A percentile compares a stretch with the other conserved stretches of the same genome.
Conservation (phyloP, 2,888 invertebrate genomes). For the Carcina quercana region DNA sequence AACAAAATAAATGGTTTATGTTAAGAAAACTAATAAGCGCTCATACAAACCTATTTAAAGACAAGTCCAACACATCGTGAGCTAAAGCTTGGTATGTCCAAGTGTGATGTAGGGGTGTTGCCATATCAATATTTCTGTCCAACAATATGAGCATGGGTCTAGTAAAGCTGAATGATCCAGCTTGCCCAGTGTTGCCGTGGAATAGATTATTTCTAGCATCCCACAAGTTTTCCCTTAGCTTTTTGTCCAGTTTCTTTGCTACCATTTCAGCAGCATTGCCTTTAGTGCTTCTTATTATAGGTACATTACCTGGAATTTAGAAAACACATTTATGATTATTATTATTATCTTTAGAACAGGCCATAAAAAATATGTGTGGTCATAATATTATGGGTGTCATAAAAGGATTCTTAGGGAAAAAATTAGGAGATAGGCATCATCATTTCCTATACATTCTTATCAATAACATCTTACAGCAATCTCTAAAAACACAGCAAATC, state of each 20-base stretch:
- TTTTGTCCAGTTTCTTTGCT: conserved; percentile 96
- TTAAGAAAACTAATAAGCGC: conserved; percentile 9
- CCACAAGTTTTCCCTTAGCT: conserved; percentile 95
- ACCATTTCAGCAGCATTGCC: conserved; percentile 99
- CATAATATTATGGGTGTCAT: too few species aligned
- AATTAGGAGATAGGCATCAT: too few species aligned
- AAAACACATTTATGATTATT: too few species aligned
- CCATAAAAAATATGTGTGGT: neutral
- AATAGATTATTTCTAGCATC: conserved; percentile 98
- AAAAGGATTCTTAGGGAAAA: too few species aligned
- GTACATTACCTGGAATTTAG: conserved; percentile 82
- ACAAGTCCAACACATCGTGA: conserved; percentile 95
- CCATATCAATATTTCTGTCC: conserved; percentile 96
- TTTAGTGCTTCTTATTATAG: conserved; percentile 93
- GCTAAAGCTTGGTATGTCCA: conserved; percentile 99
- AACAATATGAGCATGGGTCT: conserved; percentile 93
- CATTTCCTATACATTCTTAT: too few species aligned
- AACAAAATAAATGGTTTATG: neutral
- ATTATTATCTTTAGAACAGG: neutral
- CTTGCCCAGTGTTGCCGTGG: conserved; percentile 86
- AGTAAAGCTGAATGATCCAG: conserved; percentile 89
- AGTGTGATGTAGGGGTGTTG: conserved; percentile 98
- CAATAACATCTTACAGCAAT: too few species aligned
- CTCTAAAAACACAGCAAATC: too few species aligned
- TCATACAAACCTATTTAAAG: conserved; percentile 81